Base-by-base conservation (phyloP, 2,797 vertebrate genomes). In the Rhynchotus rufescens region DNA sequence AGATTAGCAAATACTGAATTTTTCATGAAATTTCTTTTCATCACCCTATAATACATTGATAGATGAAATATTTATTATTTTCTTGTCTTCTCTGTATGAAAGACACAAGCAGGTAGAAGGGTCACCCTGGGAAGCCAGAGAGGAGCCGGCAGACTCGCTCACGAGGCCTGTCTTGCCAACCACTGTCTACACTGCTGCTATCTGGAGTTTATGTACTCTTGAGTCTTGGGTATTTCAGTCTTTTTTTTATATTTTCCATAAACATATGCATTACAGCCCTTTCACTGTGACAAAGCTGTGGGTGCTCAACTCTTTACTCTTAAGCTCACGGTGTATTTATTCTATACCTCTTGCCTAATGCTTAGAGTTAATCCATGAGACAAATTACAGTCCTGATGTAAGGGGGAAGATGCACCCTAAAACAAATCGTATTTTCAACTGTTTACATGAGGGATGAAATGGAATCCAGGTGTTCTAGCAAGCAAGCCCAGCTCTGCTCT, bases 371-470 rank as follows among this genome's bases (percentile, higher is more conserved):
- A 68, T 62, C 85, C 45, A 2, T 3, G 34, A 72, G 73, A 66
- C 38, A 80, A 86, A 69, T 11, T 5, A 2, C 28, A 67, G 49
- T 15, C 81, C 34, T 38, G 45, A 52, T 47, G 17, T 23, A 72
- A 85, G 51, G 54, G 80, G 73, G 42, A 68, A 72, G 40, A 85
- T 21, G 57, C 83, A 20, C 30, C 30, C 42, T 28, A 16, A 72
- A 83, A 51, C 45, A 15, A 77, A 90, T 86, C 40, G 19, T 80
- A 23, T 77, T 82, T 87, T 67, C 82, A 85, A 30, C 45, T 85
- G 62, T 62, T 80, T 12, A 2, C 13, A 30, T 6, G 61, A 88
- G 40, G 45, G 52, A 65, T 82, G 32, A 82, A 74, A 10, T 52
- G 77, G 87, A 91, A 92, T 80, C 45, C 59, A 73, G 60, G 19